Evolutionary conservation across 2,888 invertebrate genomes (phyloP), one percentile per base, ranked within the genome.

Genomic region (Julus scanicus): DNA sequence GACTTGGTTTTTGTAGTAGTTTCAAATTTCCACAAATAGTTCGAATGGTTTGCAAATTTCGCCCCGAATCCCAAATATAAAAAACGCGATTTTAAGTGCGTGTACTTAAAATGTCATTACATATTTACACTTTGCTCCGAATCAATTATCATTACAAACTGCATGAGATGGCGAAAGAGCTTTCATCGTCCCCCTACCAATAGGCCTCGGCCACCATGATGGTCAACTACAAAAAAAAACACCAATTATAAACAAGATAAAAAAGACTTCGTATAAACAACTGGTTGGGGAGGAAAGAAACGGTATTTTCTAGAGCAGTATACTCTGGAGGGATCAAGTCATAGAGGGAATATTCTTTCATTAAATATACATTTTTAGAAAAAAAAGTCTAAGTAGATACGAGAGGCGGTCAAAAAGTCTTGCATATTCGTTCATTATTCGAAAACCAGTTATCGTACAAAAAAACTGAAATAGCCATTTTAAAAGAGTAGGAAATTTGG

Each of bases 1-100:
- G 53, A 53, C 53, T 8, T 53, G 0, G 53, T 17, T 15, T 53
- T 53, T 53, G 3, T 1, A 3, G 3, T 29, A 53, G 53, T 53
- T 53, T 53, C 53, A 53, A 53, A 53, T 53, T 53, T 53, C 53
- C 53, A 53, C 53, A 53, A 53, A 53, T 53, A 53, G 53, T 53
- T 53, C 53, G 53, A 53, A 53, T 53, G 53, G 15, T 53, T 53
- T 3, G 53, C 6, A 53, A 15, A 53, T 17, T 15, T 53, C 53
- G 53, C 53, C 17, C 2, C 53, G 53, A 53, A 53, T 53, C 53
- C 11, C 3, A 13, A 13, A 11, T 53, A 44, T 8, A 53, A 53
- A 53, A 53, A 53, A 15, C 11, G 53, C 53, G 53, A 15, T 53
- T 53, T 53, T 53, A 53, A 53, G 53, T 53, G 53, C 53, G 53